Base-by-base conservation (phyloP, 2,888 invertebrate species). In the Galerucella nymphaeae region DNA sequence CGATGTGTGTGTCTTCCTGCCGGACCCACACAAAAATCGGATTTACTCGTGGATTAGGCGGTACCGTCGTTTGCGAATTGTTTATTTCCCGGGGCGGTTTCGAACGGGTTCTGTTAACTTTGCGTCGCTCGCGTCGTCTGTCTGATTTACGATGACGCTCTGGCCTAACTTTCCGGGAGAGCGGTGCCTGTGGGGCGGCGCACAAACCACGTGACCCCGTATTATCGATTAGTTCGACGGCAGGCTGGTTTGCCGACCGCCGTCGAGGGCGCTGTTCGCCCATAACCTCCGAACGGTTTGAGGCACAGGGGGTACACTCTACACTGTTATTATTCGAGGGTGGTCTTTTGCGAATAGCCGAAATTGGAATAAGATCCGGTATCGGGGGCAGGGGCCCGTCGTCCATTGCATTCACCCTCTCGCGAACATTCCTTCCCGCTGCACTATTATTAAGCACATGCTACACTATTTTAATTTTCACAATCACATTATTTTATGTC, bases 11-110 rank as follows among this genome's bases (percentile, higher is more conserved):
- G 87, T 94, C 93, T 81, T 91, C 91, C 86, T 94, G 93, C 84
- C 93, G 92, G 76, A 93, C 93, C 94, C 95, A 95, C 80, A 95
- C 90, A 87, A 95, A 95, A 78, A 95, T 93, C 79, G 95, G 95
- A 84, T 94, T 93, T 80, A 94, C 91, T 74, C 92, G 91, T 80
- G 93, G 89, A 82, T 87, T 88, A 84, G 89, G 85, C 68, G 90
- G 86, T 81, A 85, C 82, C 73, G 86, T 86, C 58, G 82, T 83
- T 10, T 78, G 75, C 79, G 77, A 70, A 66, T 50, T 63, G 48
- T 63, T 64, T 57, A 30, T 59, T 77, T 78, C 65, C 79, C 76
- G 72, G 73, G 77, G 67, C 70, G 23, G 23, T 72, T 72, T 64
- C 69, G 77, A 75, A 50, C 77, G 75, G 65, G 72, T 77, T 73